Base-by-base conservation (phyloP, 2,113 vertebrate species). In the Elephas maximus region DNA sequence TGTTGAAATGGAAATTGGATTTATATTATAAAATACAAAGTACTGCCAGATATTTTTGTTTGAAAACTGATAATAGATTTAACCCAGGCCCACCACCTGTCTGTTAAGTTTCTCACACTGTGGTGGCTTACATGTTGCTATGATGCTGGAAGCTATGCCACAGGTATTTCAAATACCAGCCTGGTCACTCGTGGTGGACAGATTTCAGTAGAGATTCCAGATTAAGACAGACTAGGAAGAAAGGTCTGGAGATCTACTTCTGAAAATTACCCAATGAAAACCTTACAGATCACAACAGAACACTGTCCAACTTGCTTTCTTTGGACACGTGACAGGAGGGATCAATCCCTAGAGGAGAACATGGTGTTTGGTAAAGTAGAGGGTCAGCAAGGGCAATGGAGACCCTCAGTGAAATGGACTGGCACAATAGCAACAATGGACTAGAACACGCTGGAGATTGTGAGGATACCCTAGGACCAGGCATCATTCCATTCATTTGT, bases 61-160 rank as follows among this genome's bases (percentile, higher is more conserved):
- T 91, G 85, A 76, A 57, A 95, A 74, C 6, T 71, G 41, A 81
- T 65, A 10, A 83, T 26, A 91, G 41, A 96, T 69, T 82, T 48
- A 94, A 62, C 20, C n/a, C 8, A 65, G 63, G 4, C 41, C 69
- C n/a, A n/a, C 14, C 69, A 37, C n/a, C 69, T 73, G 15, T 73
- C 67, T 71, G 28, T 71, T 5, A 69, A 69, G 30, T 33, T 69
- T 73, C 69, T 73, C 5, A 73, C n/a, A 73, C 69, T 73, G 4
- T 6, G 69, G 69, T 18, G 2, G 17, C 18, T 73, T 37, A 18
- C 33, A 73, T 73, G n/a, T n/a, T 37, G 33, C 69, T 73, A 37
- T 18, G 14, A 73, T 73, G 9, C n/a, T 73, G 33, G n/a, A 73
- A 73, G 33, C 69, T 73, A 73, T 23, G 33, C 20, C 33, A 73